Conservation (phyloP, 2,113 vertebrate genomes). For the Leiothrix lutea region DNA sequence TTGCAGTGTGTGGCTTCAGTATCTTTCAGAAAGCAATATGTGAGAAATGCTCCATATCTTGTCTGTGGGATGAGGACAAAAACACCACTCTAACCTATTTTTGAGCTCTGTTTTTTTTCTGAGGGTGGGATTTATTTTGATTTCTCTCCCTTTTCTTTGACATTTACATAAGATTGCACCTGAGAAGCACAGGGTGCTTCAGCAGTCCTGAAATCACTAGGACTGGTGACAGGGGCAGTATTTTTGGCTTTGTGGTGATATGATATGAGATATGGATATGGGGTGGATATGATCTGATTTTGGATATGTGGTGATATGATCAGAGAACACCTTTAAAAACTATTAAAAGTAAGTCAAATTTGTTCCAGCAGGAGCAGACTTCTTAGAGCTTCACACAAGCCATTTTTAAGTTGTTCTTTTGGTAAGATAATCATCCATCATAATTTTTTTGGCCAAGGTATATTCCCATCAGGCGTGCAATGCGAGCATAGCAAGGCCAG, state of each 20-base stretch:
- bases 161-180: background rate
- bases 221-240: background rate
- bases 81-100: background rate
- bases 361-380: background rate
- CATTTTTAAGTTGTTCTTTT: background rate
- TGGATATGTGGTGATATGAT: too few relatives aligned
- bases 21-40: background rate
- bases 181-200: background rate
- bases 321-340: background rate
- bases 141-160: background rate
- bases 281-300: too few relatives aligned
- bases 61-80: background rate
- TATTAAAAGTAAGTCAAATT: background rate
- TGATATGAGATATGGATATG: too few relatives aligned
- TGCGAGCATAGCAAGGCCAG: background rate
- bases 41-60: background rate
- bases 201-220: background rate
- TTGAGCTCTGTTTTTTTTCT: background rate
- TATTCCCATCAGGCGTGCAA: background rate
- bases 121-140: background rate
- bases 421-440: background rate
- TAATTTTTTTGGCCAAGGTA: background rate
- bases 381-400: background rate
- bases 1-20: background rate
- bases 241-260: background rate